Percentiles rank a stretch among this genome's conserved stretches.
Conservation (phyloP, 2,888 invertebrate genomes). For the Hydrotaea diabolus region DNA sequence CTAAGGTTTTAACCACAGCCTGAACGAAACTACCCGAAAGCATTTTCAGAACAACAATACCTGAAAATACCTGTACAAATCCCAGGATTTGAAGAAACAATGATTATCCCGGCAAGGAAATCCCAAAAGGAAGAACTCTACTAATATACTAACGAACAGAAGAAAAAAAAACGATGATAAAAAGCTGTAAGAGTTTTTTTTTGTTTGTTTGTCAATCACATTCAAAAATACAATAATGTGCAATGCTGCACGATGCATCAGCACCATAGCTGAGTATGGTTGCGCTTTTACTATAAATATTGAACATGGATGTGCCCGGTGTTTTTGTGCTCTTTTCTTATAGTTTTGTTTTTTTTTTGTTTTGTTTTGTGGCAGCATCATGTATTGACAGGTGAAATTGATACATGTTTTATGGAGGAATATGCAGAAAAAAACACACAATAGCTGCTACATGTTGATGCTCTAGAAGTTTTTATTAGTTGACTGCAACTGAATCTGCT, state of each 20-base stretch:
- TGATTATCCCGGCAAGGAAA: too few relatives aligned
- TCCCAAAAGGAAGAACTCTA: too few relatives aligned
- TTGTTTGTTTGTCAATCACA: slow-evolving; percentile 8
- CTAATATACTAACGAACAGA: neutral
- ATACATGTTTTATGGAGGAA: slow-evolving; percentile 39
- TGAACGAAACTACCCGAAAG: too few relatives aligned
- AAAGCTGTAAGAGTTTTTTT: slow-evolving; percentile 21
- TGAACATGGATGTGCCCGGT: neutral
- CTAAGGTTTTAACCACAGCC: too few relatives aligned
- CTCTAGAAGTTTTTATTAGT: neutral
- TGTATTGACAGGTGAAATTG: slow-evolving; percentile 57
- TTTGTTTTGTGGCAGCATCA: slow-evolving; percentile 15
- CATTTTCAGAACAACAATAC: too few relatives aligned
- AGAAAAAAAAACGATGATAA: slow-evolving; percentile 2
- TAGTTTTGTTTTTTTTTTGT: neutral
- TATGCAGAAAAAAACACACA: neutral
- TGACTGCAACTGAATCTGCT: neutral
- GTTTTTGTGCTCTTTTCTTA: neutral
- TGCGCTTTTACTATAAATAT: neutral
- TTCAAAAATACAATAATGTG: neutral
- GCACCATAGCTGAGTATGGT: neutral
- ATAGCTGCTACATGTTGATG: slow-evolving; percentile 2
- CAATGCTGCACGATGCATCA: neutral
- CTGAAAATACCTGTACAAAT: too few relatives aligned
- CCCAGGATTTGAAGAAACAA: too few relatives aligned